Conservation (phyloP, 2,113 vertebrate genomes). For the Thymallus thymallus region DNA sequence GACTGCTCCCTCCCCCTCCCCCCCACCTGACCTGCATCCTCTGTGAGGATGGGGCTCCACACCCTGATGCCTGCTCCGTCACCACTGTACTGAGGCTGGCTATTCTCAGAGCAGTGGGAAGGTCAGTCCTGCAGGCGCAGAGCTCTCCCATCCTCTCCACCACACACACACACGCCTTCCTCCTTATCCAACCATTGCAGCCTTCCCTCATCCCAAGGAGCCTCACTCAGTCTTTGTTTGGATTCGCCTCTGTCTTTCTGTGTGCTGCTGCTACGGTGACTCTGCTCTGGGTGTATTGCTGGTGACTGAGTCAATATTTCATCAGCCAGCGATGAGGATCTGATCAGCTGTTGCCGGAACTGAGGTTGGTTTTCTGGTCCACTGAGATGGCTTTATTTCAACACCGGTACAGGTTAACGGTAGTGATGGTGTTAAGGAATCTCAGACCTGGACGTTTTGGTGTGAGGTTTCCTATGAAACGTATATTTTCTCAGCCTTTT, state of each 20-base stretch:
- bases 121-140: slow-evolving; percentile 51
- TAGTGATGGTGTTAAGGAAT: background rate
- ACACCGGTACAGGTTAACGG: background rate
- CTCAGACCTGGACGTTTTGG: no score
- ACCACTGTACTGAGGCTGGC: slow-evolving; percentile 40
- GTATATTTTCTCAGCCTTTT: background rate
- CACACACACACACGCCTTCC: background rate
- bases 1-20: slow-evolving; percentile 46
- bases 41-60: slow-evolving; percentile 59
- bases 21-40: slow-evolving; percentile 36
- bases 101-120: slow-evolving; percentile 54
- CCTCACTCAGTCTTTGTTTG: slow-evolving; percentile 10
- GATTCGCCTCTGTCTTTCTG: slow-evolving; percentile 29
- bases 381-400: background rate
- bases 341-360: slow-evolving; percentile 48
- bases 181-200: background rate
- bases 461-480: slow-evolving; percentile 1
- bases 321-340: slow-evolving; percentile 51
- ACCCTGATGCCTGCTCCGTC: slow-evolving; percentile 31
- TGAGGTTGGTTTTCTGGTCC: slow-evolving; percentile 58
- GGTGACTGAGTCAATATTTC: slow-evolving; percentile 54
- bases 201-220: background rate
- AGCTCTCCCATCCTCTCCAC: slow-evolving; percentile 16
- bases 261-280: slow-evolving; percentile 28
- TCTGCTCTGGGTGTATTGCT: slow-evolving; percentile 29